Evolutionary conservation across 1,140 invertebrate species (phyloP), one percentile per base, ranked within the genome.

Genomic region (Lethrus apterus): DNA sequence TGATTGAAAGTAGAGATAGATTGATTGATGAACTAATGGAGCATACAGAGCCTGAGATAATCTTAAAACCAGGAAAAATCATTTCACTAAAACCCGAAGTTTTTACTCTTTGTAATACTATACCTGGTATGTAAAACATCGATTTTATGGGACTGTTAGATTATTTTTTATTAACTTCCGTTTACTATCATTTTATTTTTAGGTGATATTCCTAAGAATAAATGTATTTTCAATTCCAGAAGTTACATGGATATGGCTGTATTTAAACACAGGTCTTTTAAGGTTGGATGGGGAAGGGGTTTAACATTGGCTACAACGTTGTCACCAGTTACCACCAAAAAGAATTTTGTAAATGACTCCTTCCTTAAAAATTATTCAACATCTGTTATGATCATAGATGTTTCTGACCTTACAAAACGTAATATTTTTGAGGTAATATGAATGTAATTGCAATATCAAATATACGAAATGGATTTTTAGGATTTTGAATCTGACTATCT

Each of bases 231-330:
- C 17, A 44, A 32, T 20, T 70, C 72, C 1, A 65, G 72, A 1
- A 73, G 76, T 50, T 63, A 81, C 3, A 75, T 78, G 2, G 87
- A 91, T 64, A 60, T 79, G 47, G 79, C 71, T 0, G 63, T 79
- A 9, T 70, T 72, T 65, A 81, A 77, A 70, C 80, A 82, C 1
- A 72, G 83, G 2, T 77, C 77, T 42, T 84, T 81, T 47, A 78
- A 84, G 55, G 74, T 84, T 0, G 84, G 83, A 0, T 93, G 88
- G 81, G 80, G 79, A 0, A 78, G 78, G 1, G 72, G 72, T n/a
- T 75, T 79, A 49, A 76, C 73, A 0, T 56, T 90, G 44, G 44
- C 23, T 3, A 30, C 26, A n/a, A n/a, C n/a, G n/a, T n/a, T n/a
- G n/a, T n/a, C n/a, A n/a, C n/a, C n/a, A n/a, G n/a, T n/a, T n/a